A percentile compares a stretch with the other conserved stretches of the same genome.
phyloP scores from a whole-genome alignment of 2,888 invertebrate species.

The Spicauda simplicius region DNA sequence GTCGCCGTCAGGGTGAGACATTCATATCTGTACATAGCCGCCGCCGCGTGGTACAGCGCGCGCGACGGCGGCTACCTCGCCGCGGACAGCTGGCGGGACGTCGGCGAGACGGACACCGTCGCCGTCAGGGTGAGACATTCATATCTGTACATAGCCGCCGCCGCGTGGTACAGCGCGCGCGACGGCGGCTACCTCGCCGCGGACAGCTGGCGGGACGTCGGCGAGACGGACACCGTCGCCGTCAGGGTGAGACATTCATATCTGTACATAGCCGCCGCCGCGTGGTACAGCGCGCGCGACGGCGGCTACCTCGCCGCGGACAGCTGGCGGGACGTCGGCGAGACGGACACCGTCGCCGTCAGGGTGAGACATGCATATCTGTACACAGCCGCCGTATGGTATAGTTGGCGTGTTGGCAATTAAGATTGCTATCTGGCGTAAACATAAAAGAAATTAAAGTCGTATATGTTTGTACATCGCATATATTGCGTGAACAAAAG shows the following conservation, averaged over 20 bases:
- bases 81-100: slow-evolving; percentile 55
- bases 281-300: slow-evolving; percentile 87
- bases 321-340: slow-evolving; percentile 63
- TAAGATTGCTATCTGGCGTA: too few species aligned
- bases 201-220: slow-evolving; percentile 61
- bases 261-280: too few species aligned
- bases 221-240: slow-evolving; percentile 84
- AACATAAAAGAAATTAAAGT: too few species aligned
- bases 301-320: slow-evolving; percentile 53
- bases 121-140: slow-evolving; percentile 81
- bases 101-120: slow-evolving; percentile 84
- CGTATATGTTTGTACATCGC: too few species aligned
- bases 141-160: too few species aligned
- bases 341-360: slow-evolving; percentile 86
- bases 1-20: slow-evolving; percentile 85
- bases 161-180: slow-evolving; percentile 88
- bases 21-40: too few species aligned
- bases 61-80: slow-evolving; percentile 59
- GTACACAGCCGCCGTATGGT: slow-evolving; percentile 89
- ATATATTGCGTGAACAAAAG: too few species aligned
- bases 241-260: slow-evolving; percentile 82
- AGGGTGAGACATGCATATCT: too few species aligned
- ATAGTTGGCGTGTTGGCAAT: slow-evolving; percentile 82
- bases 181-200: slow-evolving; percentile 56
- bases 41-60: slow-evolving; percentile 88